Percentiles rank a stretch among this genome's conserved stretches.
These are phyloP conservation scores for Papilio polytes DNA, from an alignment of 1,140 invertebrate species.

Conservation along the genomic window DNA sequence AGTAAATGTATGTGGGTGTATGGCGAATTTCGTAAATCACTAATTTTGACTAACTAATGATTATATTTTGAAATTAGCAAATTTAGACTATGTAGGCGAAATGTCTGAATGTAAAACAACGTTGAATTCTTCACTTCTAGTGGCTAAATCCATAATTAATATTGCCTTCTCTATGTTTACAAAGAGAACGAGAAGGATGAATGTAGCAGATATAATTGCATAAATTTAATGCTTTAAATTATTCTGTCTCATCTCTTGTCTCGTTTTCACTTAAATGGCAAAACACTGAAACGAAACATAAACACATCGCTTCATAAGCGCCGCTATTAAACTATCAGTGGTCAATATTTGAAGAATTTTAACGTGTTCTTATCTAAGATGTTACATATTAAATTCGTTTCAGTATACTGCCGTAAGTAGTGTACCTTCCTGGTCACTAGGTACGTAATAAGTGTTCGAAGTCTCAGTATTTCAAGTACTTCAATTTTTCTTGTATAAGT, in stretches of 20 bases:
- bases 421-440: background rate
- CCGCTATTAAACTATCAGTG: too few relatives aligned
- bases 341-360: too few relatives aligned
- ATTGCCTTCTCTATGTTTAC: too few relatives aligned
- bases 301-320: too few relatives aligned
- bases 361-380: too few relatives aligned
- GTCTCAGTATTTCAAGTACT: background rate
- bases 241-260: background rate
- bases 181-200: too few relatives aligned
- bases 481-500: background rate
- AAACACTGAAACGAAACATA: too few relatives aligned
- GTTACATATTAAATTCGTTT: too few relatives aligned
- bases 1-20: background rate
- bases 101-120: background rate
- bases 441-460: background rate
- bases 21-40: conserved; percentile 7
- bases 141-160: too few relatives aligned
- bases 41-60: background rate
- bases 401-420: too few relatives aligned
- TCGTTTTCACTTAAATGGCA: background rate
- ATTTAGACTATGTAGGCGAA: background rate
- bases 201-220: background rate
- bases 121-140: too few relatives aligned
- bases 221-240: background rate
- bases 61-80: background rate